Base-by-base conservation (phyloP, 2,888 invertebrate species). In the Meganola albula region DNA sequence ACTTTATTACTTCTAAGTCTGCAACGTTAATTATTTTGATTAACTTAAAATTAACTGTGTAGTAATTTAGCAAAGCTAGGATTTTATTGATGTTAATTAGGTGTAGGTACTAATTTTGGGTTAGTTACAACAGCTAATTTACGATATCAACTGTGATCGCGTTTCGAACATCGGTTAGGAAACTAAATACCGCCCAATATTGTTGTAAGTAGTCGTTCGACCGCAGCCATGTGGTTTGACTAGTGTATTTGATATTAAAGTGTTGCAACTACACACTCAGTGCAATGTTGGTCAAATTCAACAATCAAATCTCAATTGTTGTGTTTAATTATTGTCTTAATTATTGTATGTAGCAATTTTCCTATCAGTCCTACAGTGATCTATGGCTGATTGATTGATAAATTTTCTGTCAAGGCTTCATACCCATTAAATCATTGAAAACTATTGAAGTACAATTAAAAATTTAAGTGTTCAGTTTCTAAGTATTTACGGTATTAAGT, bases 221-320 rank as follows among this genome's bases (percentile, higher is more conserved):
- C 70, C 71, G 47, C 70, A 41, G 47, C 65, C 42, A 46, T 78
- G 82, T 67, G 79, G 80, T 79, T 62, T 55, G 49, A 62, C 58
- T 58, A 52, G 65, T 64, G 65, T 57, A 75, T 73, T 69, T 44
- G 72, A 78, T 78, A 74, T 65, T 48, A 49, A 37, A 33, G 58
- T 75, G 70, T 67, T 53, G 74, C 61, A 82, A 82, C 67, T 28
- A 46, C 39, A 44, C 39, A 43, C 29, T 14, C 20, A 48, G 38
- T 44, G 44, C 50, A 55, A 41, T 50, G 40, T 47, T 41, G 45
- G 60, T 60, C 34, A 38, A 60, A 62, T 52, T 42, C 45, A 40
- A 43, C 52, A 47, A 57, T 52, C 50, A 54, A 62, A 51, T 59
- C 44, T 51, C 52, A 53, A 44, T 37, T 48, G 44, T 49, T 42